phyloP scores from a whole-genome alignment of 2,888 invertebrate genomes.

The Drosophila falleni region DNA sequence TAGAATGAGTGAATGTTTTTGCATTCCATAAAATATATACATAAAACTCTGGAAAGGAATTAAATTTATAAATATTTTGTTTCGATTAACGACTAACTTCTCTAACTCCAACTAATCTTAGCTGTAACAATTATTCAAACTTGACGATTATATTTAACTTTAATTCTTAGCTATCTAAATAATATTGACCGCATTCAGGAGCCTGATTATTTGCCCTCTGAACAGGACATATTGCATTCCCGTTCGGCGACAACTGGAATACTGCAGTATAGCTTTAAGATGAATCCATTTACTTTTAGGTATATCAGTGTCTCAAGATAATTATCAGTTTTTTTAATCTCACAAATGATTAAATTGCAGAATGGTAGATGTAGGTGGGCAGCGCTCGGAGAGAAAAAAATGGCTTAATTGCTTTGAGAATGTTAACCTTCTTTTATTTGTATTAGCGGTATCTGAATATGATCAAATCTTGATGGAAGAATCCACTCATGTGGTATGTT shows the following conservation, averaged over 20 bases:
- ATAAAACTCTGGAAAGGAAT: too few relatives aligned
- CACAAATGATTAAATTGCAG: constrained; percentile 86
- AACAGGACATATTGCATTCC: constrained; percentile 99
- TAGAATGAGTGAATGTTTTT: too few relatives aligned
- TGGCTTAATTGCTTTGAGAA: constrained; percentile 99
- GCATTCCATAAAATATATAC: too few relatives aligned
- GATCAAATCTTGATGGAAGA: constrained; percentile 99
- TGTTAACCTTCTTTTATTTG: constrained; percentile 99
- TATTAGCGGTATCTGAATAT: constrained; percentile 99
- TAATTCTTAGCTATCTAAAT: constrained; percentile 88
- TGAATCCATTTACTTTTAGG: constrained; percentile 99
- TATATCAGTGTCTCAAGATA: constrained; percentile 85
- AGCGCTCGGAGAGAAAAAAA: constrained; percentile 99
- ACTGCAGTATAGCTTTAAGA: constrained; percentile 97
- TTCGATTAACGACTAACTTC: too few relatives aligned
- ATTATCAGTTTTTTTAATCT: neutral
- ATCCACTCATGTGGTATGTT: constrained; percentile 98
- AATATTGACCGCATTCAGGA: constrained; percentile 88
- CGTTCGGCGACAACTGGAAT: constrained; percentile 99
- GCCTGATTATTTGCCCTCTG: constrained; percentile 98
- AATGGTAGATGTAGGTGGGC: constrained; percentile 99
- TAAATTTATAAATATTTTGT: too few relatives aligned
- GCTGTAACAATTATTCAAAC: too few relatives aligned
- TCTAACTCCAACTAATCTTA: too few relatives aligned
- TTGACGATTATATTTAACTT: constrained; percentile 13